Evolutionary conservation across 92 coral and sea anemone genomes (phyloP), one percentile per base, ranked within the genome.

Genomic region (Zoanthus gigantus): DNA sequence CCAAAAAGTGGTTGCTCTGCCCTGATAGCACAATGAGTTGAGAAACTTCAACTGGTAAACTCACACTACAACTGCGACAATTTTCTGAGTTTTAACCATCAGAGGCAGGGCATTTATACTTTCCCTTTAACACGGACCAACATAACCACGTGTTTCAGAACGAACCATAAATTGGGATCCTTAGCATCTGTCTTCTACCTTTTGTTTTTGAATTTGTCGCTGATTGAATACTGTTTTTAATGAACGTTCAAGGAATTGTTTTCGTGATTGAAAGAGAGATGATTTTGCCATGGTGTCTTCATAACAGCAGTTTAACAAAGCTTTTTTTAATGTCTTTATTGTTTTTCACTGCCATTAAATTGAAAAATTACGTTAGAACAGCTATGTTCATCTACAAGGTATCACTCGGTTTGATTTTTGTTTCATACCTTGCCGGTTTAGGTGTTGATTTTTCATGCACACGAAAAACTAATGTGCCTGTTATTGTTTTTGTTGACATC

Each of bases 71-170:
- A 45, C 58, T 48, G 3, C 79, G 17, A 50, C 28, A 14, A 9
- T 45, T 73, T 18, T 72, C 45, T 73, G 16, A 45, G 31, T 45
- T 74, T 47, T 4, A n/a, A 31, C 7, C n/a, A 48, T 17, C 42
- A 2, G 9, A 10, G 46, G 7, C 61, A n/a, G 8, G 4, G 28
- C 79, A n/a, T 74, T 75, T 75, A 75, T 75, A 75, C 79, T 6
- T 48, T 58, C 23, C 28, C 47, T 18, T 7, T 48, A 13, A 54
- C 79, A 47, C 18, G 79, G 79, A 58, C 79, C 79, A 75, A 75
- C 79, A 75, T 75, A 23, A 7, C 28, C 79, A 75, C 79, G 79
- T 75, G 79, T 58, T n/a, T 2, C 37, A 48, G 79, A 42, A 60
- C 61, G 79, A 17, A 30, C 34, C 61, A 53, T 15, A 75, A 75